Percentiles rank a stretch among this genome's conserved stretches.
Evolutionary conservation across 2,797 vertebrate species (phyloP).

Genomic region (Falco novaeseelandiae): DNA sequence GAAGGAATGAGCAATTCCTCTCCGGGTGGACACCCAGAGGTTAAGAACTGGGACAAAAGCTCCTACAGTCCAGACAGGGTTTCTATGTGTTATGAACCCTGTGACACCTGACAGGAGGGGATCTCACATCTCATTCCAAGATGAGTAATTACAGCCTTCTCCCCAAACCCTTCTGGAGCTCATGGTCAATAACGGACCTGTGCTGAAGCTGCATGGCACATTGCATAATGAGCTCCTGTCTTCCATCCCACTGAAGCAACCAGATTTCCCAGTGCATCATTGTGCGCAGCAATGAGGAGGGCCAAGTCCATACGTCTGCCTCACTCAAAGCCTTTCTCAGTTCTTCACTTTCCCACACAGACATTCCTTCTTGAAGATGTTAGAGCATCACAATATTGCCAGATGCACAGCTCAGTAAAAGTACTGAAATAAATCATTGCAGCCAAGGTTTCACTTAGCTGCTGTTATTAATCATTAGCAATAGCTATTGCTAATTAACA

Average conservation of each 20-base stretch:
- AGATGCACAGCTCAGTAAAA: not conserved
- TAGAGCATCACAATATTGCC: not conserved
- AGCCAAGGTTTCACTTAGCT: conserved; percentile 22
- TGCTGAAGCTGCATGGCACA: fast-evolving
- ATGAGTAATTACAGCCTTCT: not conserved
- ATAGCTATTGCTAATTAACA: conserved; percentile 58
- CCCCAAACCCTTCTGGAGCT: not conserved
- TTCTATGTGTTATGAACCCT: not conserved
- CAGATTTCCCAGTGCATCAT: not conserved
- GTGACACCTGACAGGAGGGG: not conserved
- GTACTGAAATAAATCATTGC: conserved; percentile 30
- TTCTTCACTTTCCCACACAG: not conserved
- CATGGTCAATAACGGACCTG: not conserved
- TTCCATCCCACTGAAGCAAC: not conserved
- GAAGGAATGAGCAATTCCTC: not conserved
- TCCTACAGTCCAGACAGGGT: not conserved
- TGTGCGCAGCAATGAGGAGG: not conserved
- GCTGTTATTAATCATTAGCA: conserved; percentile 59
- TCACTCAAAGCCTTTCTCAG: not conserved
- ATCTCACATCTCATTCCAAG: not conserved
- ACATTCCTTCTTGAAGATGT: not conserved
- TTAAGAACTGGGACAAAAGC: not conserved
- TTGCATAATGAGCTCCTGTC: not conserved
- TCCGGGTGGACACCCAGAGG: not conserved
- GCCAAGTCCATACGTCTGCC: not conserved